These are phyloP conservation scores for Labeo rohita DNA, from an alignment of 2,113 vertebrate species.

Conservation along the genomic window DNA sequence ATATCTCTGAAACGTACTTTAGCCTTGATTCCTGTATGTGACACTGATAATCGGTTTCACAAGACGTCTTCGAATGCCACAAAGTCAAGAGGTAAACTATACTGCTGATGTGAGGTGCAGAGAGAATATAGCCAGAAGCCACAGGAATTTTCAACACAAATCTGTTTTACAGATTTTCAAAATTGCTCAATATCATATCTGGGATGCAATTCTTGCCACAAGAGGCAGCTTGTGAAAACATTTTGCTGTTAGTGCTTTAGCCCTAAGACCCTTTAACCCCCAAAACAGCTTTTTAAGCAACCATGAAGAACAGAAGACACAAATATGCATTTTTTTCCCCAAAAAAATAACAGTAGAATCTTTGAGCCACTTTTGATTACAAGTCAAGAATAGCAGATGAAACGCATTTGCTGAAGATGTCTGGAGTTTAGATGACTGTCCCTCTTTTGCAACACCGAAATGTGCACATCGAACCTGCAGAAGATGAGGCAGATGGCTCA, in stretches of 20 bases:
- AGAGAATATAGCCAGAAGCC: constrained; percentile 40
- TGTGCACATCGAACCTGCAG: constrained; percentile 24
- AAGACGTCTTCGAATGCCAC: constrained; percentile 30
- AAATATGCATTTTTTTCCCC: neutral
- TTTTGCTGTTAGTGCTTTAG: neutral
- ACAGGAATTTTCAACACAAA: constrained; percentile 52
- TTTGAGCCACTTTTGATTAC: neutral
- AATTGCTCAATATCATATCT: constrained; percentile 53
- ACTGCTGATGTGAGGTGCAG: constrained; percentile 43
- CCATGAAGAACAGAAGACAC: neutral
- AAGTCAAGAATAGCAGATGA: neutral
- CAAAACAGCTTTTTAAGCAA: neutral
- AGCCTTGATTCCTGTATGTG: neutral
- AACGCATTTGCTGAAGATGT: constrained; percentile 3
- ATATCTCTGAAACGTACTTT: neutral
- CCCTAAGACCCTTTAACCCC: neutral
- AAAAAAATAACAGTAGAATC: neutral
- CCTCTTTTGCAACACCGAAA: constrained; percentile 9
- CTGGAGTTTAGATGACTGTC: constrained; percentile 7
- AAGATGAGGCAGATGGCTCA: constrained; percentile 23
- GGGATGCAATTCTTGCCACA: constrained; percentile 41
- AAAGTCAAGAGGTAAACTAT: constrained; percentile 40
- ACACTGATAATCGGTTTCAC: constrained; percentile 40
- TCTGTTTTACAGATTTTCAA: constrained; percentile 48
- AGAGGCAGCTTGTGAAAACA: constrained; percentile 33